Evolutionary conservation across 2,113 vertebrate genomes (phyloP).

Genomic region (Gracilinanus agilis): DNA sequence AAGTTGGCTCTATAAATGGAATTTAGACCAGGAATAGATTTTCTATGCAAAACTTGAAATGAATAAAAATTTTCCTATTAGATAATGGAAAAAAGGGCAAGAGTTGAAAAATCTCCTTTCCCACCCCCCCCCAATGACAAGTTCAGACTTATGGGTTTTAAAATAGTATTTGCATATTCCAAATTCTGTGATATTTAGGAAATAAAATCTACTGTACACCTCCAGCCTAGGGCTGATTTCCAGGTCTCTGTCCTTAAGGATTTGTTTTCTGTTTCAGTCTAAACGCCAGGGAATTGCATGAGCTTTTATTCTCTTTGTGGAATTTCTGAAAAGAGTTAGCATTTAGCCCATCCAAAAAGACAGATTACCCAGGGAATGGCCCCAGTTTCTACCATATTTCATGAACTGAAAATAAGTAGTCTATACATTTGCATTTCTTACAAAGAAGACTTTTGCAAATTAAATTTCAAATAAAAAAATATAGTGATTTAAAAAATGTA

Average conservation of each 20-base stretch:
- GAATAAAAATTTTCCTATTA: conserved; percentile 18
- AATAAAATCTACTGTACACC: neutral
- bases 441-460: neutral
- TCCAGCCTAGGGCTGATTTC: neutral
- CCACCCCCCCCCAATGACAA: neutral
- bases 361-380: neutral
- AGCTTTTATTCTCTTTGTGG: conserved; percentile 9
- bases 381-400: neutral
- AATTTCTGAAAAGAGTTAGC: conserved; percentile 13
- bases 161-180: neutral
- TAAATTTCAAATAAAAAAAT: conserved; percentile 29
- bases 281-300: neutral
- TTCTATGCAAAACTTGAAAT: neutral
- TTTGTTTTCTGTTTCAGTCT: neutral
- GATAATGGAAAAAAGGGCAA: neutral
- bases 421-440: conserved; percentile 3
- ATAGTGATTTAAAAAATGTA: conserved; percentile 24
- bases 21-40: conserved; percentile 33
- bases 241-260: neutral
- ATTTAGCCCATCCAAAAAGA: neutral
- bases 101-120: conserved; percentile 20
- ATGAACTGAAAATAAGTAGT: conserved; percentile 28
- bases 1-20: neutral
- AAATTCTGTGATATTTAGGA: neutral
- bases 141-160: neutral